Evolutionary conservation across 2,888 invertebrate species (phyloP).

Genomic region (Erannis defoliaria): DNA sequence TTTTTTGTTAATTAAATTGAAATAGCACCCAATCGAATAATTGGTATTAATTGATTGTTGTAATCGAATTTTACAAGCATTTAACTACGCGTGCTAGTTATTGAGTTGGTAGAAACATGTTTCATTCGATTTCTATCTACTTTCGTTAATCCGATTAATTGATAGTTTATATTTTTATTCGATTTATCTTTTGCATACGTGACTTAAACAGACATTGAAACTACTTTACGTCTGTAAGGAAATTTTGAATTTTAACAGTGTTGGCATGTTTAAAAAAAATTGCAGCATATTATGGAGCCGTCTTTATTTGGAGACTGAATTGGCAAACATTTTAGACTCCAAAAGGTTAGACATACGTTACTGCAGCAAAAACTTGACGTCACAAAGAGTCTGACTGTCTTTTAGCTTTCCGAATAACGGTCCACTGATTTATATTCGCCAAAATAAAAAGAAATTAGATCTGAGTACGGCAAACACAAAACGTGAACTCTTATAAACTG

Average conservation of each 20-base stretch:
- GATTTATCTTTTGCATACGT: constrained; percentile 10
- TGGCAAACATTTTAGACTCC: constrained; percentile 29
- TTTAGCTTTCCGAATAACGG: constrained; percentile 67
- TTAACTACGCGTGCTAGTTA: constrained; percentile 35
- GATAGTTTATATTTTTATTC: constrained; percentile 10
- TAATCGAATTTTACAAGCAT: constrained; percentile 43
- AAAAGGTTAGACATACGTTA: constrained; percentile 54
- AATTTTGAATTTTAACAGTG: too few relatives aligned
- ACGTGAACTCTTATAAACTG: not conserved
- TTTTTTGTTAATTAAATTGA: constrained; percentile 43
- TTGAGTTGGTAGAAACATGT: constrained; percentile 25
- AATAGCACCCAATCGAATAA: constrained; percentile 41
- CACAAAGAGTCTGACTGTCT: constrained; percentile 60
- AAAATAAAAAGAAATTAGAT: constrained; percentile 54
- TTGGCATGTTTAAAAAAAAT: constrained; percentile 19
- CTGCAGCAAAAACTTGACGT: constrained; percentile 64
- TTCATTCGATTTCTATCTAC: constrained; percentile 21
- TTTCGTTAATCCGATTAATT: constrained; percentile 27
- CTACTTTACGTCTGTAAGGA: too few relatives aligned
- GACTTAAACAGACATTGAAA: constrained; percentile 3
- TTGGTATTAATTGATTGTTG: constrained; percentile 43
- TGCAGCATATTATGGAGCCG: constrained; percentile 3
- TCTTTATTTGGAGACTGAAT: constrained; percentile 37
- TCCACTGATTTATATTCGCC: constrained; percentile 64
- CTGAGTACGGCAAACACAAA: constrained; percentile 22